Conservation (phyloP, 2,888 invertebrate genomes). For the Baccha elongata region DNA sequence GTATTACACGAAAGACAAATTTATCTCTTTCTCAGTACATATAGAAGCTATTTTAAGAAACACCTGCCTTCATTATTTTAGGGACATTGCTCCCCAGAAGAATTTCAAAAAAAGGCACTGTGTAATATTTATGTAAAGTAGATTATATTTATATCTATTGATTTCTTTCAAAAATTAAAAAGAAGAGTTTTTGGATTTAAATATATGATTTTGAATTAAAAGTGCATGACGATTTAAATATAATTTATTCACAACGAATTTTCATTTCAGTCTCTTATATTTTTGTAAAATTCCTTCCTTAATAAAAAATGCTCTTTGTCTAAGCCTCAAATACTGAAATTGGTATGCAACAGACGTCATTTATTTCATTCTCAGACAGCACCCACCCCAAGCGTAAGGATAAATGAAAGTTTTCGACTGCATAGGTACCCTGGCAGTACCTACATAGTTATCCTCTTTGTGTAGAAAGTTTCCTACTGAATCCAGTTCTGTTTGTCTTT, state of each 20-base stretch:
- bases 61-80: slow-evolving; percentile 63
- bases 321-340: slow-evolving; percentile 13
- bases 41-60: slow-evolving; percentile 59
- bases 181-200: background rate
- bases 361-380: slow-evolving; percentile 12
- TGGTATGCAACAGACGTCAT: slow-evolving; percentile 15
- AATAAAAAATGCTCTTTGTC: background rate
- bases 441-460: background rate
- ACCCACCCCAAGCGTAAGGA: slow-evolving; percentile 2
- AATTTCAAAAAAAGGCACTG: background rate
- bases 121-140: background rate
- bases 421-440: background rate
- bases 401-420: slow-evolving; percentile 39
- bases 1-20: slow-evolving; percentile 9
- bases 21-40: background rate
- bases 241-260: background rate
- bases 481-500: slow-evolving; percentile 19
- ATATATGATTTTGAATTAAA: no score
- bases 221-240: no score
- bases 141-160: background rate
- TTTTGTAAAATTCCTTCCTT: no score
- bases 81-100: slow-evolving; percentile 49
- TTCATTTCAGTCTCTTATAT: background rate
- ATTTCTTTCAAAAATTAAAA: background rate
- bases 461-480: slow-evolving; percentile 37